Evolutionary conservation across 2,888 invertebrate species (phyloP).

Genomic region (Deroplatys truncata): DNA sequence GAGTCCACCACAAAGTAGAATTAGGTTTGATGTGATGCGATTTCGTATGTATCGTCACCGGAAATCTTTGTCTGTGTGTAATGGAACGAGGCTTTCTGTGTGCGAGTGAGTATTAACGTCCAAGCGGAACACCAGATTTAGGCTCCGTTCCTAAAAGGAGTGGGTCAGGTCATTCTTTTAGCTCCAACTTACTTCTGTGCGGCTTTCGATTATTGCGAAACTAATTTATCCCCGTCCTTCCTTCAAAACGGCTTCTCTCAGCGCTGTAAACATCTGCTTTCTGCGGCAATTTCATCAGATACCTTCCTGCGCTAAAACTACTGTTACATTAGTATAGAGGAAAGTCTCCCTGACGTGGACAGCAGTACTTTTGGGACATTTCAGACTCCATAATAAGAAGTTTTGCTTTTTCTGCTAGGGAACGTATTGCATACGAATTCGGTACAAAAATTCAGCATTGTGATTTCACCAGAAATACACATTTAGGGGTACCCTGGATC

Average conservation of each 20-base stretch:
- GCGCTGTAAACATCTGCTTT: not conserved
- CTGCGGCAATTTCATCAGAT: not conserved
- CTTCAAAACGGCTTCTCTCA: not conserved
- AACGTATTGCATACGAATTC: no score
- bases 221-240: not conserved
- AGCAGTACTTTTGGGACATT: no score
- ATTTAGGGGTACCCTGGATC: no score
- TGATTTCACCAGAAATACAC: no score
- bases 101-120: not conserved
- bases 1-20: not conserved
- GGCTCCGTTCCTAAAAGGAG: not conserved
- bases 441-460: no score
- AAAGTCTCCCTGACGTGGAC: not conserved
- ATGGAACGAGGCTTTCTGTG: not conserved
- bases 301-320: not conserved
- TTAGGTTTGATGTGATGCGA: not conserved
- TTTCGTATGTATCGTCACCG: not conserved
- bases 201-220: not conserved
- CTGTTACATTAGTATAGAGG: not conserved
- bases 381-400: no score
- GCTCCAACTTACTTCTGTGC: not conserved
- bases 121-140: not conserved
- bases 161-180: not conserved
- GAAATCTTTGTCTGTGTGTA: not conserved
- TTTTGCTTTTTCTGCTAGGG: no score